Base-by-base conservation (phyloP, 2,888 invertebrate species). In the Cecidostiba fungosa region DNA sequence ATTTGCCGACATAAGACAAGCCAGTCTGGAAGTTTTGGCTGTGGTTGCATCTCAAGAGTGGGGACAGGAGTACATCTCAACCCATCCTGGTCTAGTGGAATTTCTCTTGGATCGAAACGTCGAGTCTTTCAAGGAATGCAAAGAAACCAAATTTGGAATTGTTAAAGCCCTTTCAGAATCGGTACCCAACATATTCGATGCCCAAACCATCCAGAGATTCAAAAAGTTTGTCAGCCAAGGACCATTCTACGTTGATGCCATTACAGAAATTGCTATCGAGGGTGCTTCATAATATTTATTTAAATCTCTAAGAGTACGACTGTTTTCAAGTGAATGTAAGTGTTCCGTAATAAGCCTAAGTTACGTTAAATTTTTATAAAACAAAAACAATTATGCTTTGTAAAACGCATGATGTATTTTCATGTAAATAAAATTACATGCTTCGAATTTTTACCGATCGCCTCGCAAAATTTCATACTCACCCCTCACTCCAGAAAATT, bases 191-290 rank as follows among this genome's bases (percentile, higher is more conserved):
- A 94, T 95, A 83, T 97, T 97, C 92, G 96, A 96, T 90, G 92
- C 94, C 10, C 94, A 94, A 79, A 95, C 95, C 23, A 93, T 94
- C 85, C 92, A 94, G n/a, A 95, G 95, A 90, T 93, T 98, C 29
- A 95, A 95, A 87, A 94, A 94, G 26, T 98, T 96, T 93, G 95
- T 96, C 14, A 95, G 95, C 70, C 96, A 98, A 91, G 98, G 98
- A 0, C 96, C 97, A 3, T 97, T 96, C 91, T 96, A 95, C 93
- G 94, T 96, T n/a, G 95, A 96, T 89, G 94, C 94, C n/a, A 93
- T 95, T 84, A 94, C 96, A 76, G 96, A 97, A 93, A 95, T 98
- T 76, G 97, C 97, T 5, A 95, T 96, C 90, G 98, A 98, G 90
- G 96, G 96, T 87, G 93, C 93, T 86, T 90, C 90, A 36, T 94